Base-by-base conservation (phyloP, 2,888 invertebrate species). In the Operophtera brumata region DNA sequence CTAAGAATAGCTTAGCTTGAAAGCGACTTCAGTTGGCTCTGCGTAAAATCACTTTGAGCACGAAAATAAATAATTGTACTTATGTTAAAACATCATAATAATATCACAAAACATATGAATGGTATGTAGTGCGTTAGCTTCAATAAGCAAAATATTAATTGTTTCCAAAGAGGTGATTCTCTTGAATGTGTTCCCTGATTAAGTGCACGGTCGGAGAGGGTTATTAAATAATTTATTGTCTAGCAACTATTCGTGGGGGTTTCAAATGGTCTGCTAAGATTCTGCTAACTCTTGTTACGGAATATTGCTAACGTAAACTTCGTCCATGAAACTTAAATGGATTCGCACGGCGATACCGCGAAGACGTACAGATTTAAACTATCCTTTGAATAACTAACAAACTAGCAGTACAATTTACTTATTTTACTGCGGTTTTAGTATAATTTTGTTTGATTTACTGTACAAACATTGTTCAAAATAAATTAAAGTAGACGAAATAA, bases 151-250 rank as follows among this genome's bases (percentile, higher is more conserved):
- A 61, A 70, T 77, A 86, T 80, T 86, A 86, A 86, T 86, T 86
- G 85, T 82, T 85, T 80, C 82, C 78, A 80, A 85, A 84, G 84
- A 80, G 81, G 82, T 77, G 82, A 86, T 85, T 84, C 77, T 71
- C 73, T 71, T 59, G 59, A 61, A 84, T 80, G 80, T 84, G 79
- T 80, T 77, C 77, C 70, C 78, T 86, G 85, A 88, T 88, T 86
- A 86, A 85, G 80, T 82, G 80, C 71, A 78, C 75, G 80, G 80
- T 82, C 73, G 79, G 67, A 71, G 75, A 76, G 82, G 87, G 85
- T 84, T 86, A 87, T 86, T 84, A 86, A 84, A 87, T 86, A 87
- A 89, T 89, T 88, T 88, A 87, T 87, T 87, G 86, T 87, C 80
- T 82, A 74, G 75, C 73, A 79, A 73, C 84, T 86, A 84, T 82